Evolutionary conservation across 2,797 vertebrate species (phyloP).

Genomic region (Emydoidea blandingii): DNA sequence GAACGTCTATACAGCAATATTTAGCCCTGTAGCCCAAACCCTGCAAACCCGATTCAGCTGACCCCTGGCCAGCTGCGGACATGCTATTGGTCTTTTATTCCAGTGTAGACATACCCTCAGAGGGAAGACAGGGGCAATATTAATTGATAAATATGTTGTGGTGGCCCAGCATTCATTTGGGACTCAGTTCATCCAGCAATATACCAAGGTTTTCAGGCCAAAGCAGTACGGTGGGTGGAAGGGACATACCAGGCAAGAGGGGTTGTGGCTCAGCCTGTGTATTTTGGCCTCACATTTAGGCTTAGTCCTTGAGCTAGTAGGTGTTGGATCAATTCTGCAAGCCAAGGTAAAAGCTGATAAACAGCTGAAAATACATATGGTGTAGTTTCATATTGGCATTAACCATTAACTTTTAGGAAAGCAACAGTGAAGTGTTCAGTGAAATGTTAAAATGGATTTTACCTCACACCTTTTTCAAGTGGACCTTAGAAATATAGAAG

Average conservation of each 20-base stretch:
- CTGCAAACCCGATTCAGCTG: no score
- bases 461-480: not conserved
- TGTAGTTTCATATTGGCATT: not conserved
- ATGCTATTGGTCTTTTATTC: no score
- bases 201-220: not conserved
- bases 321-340: not conserved
- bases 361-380: not conserved
- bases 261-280: not conserved
- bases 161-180: not conserved
- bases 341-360: not conserved
- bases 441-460: not conserved
- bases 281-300: not conserved
- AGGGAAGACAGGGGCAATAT: not conserved
- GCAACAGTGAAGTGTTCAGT: not conserved
- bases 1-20: not conserved
- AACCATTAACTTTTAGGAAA: not conserved
- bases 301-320: not conserved
- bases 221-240: not conserved
- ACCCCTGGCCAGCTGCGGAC: not conserved
- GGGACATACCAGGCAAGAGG: not conserved
- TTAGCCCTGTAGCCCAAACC: not conserved
- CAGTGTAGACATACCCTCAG: not conserved
- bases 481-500: not conserved
- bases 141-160: not conserved
- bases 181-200: not conserved